Evolutionary conservation across 2,113 vertebrate genomes (phyloP).

Genomic region (Raja brachyura): DNA sequence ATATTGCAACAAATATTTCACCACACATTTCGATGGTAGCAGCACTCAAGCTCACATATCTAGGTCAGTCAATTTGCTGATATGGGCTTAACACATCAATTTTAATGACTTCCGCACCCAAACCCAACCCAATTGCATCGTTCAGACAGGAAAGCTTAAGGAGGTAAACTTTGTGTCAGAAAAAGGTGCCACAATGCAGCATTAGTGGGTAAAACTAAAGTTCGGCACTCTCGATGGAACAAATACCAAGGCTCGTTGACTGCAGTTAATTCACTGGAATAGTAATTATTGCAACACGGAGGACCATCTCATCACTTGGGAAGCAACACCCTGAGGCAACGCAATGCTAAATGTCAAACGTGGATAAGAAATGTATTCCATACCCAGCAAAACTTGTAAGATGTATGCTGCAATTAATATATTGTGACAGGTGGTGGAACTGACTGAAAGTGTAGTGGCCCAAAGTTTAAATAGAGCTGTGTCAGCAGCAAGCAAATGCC

Average conservation of each 20-base stretch:
- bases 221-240: not conserved
- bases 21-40: not conserved
- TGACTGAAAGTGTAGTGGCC: not conserved
- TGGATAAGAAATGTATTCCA: not conserved
- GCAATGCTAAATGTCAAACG: not conserved
- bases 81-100: not conserved
- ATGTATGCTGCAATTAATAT: not conserved
- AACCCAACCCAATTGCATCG: not conserved
- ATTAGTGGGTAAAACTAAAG: not conserved
- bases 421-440: not conserved
- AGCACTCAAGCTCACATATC: not conserved
- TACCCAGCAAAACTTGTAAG: not conserved
- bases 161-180: not conserved
- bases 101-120: not conserved
- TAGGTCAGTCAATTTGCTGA: not conserved
- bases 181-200: not conserved
- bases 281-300: not conserved
- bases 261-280: not conserved
- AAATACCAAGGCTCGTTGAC: not conserved
- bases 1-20: not conserved
- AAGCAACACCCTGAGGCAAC: not conserved
- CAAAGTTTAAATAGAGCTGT: not conserved
- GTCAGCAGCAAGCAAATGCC: not conserved
- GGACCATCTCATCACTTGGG: not conserved
- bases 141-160: not conserved